Base-by-base conservation (phyloP, 2,888 invertebrate species). In the Ochlodes sylvanus region DNA sequence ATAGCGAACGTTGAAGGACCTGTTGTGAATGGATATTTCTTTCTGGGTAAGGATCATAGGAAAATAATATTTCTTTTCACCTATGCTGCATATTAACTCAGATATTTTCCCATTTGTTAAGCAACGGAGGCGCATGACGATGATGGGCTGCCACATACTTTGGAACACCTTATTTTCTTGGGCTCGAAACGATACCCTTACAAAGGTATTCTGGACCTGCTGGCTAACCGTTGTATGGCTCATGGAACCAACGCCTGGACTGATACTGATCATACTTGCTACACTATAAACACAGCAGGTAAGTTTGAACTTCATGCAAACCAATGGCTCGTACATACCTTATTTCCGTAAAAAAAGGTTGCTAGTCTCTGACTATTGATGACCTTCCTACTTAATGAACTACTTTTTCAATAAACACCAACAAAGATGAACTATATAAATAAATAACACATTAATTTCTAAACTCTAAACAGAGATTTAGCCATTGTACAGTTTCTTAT, bases 171-270 rank as follows among this genome's bases (percentile, higher is more conserved):
- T 12, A 95, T 98, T 61, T 98, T 98, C 87, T 92, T 98, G 84
- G 98, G 98, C 0, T 98, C 98, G 72, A 96, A 98, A 82, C 94
- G 96, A 14, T 98, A 97, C 83, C 98, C 98, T 0, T 98, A 96
- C 85, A 98, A 98, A 86, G 98, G 98, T 5, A 95, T 98, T 57
- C 88, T 98, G 71, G 98, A 98, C 89, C 92, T 98, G 63, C 88
- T 98, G 75, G 98, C 98, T 7, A 98, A 98, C 85, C 94, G 98
- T 42, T 98, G 98, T 81, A 94, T 98, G 80, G 98, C 98, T 1
- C 97, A 97, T 50, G 98, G 98, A 0, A 98, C 98, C 3, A 98
- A 98, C 91, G 98, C 98, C 0, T 97, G 96, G 96, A 98, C 98
- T 0, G 95, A 95, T 79, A 94, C 94, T 0, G 98, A 98, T 86